These are phyloP conservation scores for Picathartes gymnocephalus DNA, from an alignment of 2,113 vertebrate species.

Conservation along the genomic window DNA sequence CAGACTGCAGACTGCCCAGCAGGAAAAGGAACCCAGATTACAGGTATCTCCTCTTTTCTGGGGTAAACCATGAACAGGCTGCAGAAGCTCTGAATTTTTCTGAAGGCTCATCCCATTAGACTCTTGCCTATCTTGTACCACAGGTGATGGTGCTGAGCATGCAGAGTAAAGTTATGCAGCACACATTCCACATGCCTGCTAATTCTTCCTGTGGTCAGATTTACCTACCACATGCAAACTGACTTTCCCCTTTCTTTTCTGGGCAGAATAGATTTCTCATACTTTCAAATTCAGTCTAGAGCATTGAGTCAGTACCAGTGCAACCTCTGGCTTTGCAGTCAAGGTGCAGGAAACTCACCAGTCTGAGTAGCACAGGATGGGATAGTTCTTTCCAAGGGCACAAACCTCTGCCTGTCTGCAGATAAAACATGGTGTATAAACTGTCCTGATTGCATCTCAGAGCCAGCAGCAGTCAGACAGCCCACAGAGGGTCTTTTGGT, in stretches of 20 bases:
- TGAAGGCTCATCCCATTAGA: not conserved
- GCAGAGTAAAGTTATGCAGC: not conserved
- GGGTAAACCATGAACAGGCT: not conserved
- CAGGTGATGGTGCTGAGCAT: not conserved
- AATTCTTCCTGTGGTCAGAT: not conserved
- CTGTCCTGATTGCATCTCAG: not conserved
- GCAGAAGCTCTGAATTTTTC: not conserved
- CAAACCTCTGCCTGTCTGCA: not conserved
- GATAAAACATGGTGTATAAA: not conserved
- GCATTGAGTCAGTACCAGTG: not conserved
- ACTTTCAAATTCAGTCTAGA: not conserved
- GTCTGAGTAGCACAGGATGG: not conserved
- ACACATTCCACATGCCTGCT: not conserved
- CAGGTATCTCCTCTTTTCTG: not conserved
- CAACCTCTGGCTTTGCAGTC: not conserved
- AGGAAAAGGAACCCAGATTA: not conserved
- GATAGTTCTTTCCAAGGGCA: not conserved
- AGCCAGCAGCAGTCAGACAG: not conserved
- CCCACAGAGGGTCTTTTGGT: not conserved
- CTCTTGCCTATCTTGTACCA: not conserved
- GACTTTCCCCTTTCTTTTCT: not conserved
- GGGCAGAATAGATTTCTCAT: not conserved
- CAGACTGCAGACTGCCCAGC: not conserved
- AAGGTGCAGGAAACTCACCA: not conserved
- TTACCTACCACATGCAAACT: not conserved